Percentiles rank a stretch among this genome's conserved stretches.
phyloP scores from a whole-genome alignment of 2,888 invertebrate genomes.

The Sinotaia quadrata region DNA sequence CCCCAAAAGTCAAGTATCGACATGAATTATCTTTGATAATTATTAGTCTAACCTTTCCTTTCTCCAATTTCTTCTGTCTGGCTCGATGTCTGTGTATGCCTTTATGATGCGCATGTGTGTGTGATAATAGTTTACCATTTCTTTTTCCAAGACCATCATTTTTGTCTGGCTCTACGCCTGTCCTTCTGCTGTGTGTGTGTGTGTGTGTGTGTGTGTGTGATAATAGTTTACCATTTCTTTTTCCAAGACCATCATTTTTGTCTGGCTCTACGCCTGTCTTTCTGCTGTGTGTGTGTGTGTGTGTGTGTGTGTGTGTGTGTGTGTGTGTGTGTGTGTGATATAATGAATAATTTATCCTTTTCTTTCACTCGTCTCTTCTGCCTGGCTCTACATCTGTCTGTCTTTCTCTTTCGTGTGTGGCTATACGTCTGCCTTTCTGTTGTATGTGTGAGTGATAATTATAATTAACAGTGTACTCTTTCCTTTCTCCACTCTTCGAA shows the following conservation, averaged over 20 bases:
- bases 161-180: constrained; percentile 4
- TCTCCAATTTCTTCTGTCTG: too few relatives aligned
- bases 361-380: background rate
- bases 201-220: constrained; percentile 19
- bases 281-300: constrained; percentile 10
- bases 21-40: too few relatives aligned
- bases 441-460: too few relatives aligned
- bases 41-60: too few relatives aligned
- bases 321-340: constrained; percentile 1
- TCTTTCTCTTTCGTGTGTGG: constrained; percentile 4
- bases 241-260: too few relatives aligned
- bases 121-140: too few relatives aligned
- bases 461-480: too few relatives aligned
- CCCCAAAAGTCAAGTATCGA: too few relatives aligned
- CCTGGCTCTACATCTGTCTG: background rate
- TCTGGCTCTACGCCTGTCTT: constrained; percentile 3
- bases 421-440: constrained; percentile 1
- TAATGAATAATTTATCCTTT: background rate
- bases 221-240: too few relatives aligned
- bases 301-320: background rate
- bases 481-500: too few relatives aligned
- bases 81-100: constrained; percentile 7
- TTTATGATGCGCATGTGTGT: constrained; percentile 16
- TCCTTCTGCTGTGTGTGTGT: constrained; percentile 14
- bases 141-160: too few relatives aligned